Evolutionary conservation across 2,797 vertebrate genomes (phyloP).

Genomic region (Rhinogobio ventralis): DNA sequence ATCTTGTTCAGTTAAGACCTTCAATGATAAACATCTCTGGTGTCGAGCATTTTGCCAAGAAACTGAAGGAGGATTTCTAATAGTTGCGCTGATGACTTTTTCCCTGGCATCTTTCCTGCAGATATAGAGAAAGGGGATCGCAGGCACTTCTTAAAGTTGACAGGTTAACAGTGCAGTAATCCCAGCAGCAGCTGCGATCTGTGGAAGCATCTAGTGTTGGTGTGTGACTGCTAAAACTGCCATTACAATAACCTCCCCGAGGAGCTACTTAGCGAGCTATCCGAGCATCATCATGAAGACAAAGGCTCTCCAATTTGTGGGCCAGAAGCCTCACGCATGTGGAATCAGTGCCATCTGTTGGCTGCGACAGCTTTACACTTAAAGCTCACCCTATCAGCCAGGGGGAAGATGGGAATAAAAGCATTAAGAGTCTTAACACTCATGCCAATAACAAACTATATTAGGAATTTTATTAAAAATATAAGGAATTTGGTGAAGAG

Average conservation of each 20-base stretch:
- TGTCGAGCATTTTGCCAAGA: background rate
- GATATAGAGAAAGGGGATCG: slow-evolving; percentile 21
- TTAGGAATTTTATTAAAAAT: background rate
- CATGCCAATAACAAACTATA: background rate
- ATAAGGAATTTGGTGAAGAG: background rate
- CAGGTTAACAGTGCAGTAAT: slow-evolving; percentile 62
- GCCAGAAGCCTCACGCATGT: slow-evolving; percentile 20
- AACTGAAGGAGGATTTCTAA: slow-evolving; percentile 18
- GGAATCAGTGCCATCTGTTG: slow-evolving; percentile 66
- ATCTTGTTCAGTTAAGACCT: slow-evolving; percentile 1
- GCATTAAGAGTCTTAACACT: background rate
- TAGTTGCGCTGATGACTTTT: slow-evolving; percentile 1
- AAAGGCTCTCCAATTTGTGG: slow-evolving; percentile 62
- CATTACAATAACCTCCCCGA: slow-evolving; percentile 74
- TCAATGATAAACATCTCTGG: background rate
- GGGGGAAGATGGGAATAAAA: background rate
- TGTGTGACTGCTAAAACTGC: slow-evolving; percentile 73
- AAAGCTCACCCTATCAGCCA: background rate
- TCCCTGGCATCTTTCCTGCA: slow-evolving; percentile 55
- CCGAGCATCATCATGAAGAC: slow-evolving; percentile 71
- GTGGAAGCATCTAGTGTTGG: slow-evolving; percentile 73
- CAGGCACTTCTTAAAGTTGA: slow-evolving; percentile 55
- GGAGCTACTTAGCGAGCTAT: slow-evolving; percentile 71
- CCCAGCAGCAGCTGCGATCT: slow-evolving; percentile 72
- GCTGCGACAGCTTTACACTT: slow-evolving; percentile 6